Evolutionary conservation across 2,888 invertebrate species (phyloP), one percentile per base, ranked within the genome.

Genomic region (Cryptus armator): DNA sequence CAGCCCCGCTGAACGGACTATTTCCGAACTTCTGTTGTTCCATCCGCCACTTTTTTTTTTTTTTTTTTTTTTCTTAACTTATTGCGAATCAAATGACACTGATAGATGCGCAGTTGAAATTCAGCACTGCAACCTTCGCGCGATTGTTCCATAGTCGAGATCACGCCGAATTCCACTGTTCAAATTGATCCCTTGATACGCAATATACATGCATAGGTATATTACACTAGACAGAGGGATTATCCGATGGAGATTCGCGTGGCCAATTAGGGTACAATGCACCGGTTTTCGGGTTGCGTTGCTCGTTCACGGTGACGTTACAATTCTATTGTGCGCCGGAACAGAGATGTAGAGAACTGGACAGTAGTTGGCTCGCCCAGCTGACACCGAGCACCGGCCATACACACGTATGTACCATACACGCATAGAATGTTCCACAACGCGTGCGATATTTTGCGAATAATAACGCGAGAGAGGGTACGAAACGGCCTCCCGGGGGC

Each of bases 241-340:
- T 48, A 51, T 66, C 67, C 46, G 59, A 19, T 62, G 43, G 64
- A 56, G 76, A 48, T 82, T 59, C 82, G 72, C 83, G 80, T 81
- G 82, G 84, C 85, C 85, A 87, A 87, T 87, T 85, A 87, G 85
- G 76, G 71, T 70, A 82, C 80, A 85, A 84, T 85, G 76, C 82
- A 77, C 77, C 72, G 67, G 80, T 79, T 78, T 80, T 76, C 46
- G 56, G 48, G 79, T 32, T 16, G 48, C 44, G 62, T 74, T 16
- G 56, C 59, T 53, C 56, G 62, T 84, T 83, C 77, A 78, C 86
- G 79, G 76, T 77, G 82, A 84, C 83, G 85, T 83, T 37, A 74
- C 82, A 79, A 86, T 86, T 84, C 75, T 74, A 88, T 89, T 89
- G 88, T 89, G 84, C 83, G 76, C 48, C 6, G 12, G 16, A 64